Base-by-base conservation (phyloP, 2,113 vertebrate species). In the Megaceryle maxima region DNA sequence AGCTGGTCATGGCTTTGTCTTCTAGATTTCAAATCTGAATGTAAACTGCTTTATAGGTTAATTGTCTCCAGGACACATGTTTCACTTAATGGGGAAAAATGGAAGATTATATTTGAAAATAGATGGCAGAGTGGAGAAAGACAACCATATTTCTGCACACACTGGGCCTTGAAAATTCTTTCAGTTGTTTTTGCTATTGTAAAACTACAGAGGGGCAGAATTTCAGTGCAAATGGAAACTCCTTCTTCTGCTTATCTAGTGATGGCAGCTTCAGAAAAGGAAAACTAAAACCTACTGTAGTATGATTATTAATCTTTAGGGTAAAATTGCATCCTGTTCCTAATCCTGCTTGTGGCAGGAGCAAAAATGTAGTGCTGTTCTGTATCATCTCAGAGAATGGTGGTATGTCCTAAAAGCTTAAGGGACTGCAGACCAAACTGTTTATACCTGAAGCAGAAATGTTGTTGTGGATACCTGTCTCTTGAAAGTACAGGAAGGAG, bases 381-480 rank as follows among this genome's bases (percentile, higher is more conserved):
- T 82, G 60, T 17, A 48, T 79, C 37, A 60, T 79, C 35, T 78
- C 18, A 39, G 11, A 17, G 50, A 75, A 89, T 16, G n/a, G 31
- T 73, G 11, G 5, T 50, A 26, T 46, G 6, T 44, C 48, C 35
- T 83, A 82, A 90, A 88, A 93, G 21, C 53, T 76, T 41, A 56
- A 76, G 53, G 35, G 13, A 69, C 55, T 35, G 20, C 33, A 78
- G 43, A 33, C 35, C 60, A 90, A 93, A 89, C 75, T 76, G 5
- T 78, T 96, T 91, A 39, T 18, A 95, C 73, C 69, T 86, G 33
- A 84, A 88, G 79, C 48, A 87, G 68, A 87, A 84, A 33, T 87
- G 33, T 92, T 88, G 57, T 79, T 68, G 35, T 9, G 93, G 48
- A 81, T 90, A 64, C 5, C 17, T 1, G 4, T 43, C 70, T 90